Evolutionary conservation across 2,113 vertebrate species (phyloP), one percentile per base, ranked within the genome.

Genomic region (Manacus vitellinus): DNA sequence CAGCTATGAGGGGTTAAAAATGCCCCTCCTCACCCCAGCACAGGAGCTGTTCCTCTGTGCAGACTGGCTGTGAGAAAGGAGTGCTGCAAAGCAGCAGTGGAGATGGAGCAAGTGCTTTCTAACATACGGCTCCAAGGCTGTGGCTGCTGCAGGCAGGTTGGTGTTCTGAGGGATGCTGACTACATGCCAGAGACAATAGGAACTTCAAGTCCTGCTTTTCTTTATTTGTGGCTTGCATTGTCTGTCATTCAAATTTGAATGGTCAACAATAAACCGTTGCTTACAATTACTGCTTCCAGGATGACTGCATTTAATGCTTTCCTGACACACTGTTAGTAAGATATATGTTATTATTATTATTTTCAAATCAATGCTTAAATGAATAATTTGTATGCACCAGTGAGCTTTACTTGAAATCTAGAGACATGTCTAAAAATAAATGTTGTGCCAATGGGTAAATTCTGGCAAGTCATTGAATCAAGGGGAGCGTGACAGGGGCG

Each of bases 311-410:
- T 93, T 86, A 94, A 87, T 92, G 65, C 63, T 94, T 95, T 82
- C 86, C 66, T 95, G 94, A 96, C 73, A 96, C 85, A 66, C 55
- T 41, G 47, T 66, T 96, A 75, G 94, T 95, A 46, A 73, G 30
- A 61, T 52, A 73, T 91, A 78, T 62, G 35, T 47, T 92, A 92
- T 61, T 84, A 66, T 94, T 96, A 97, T 96, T 97, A 97, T 97
- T 97, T 97, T 98, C 93, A 97, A 97, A 97, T 97, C 93, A 96
- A 71, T 78, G 95, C 96, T 95, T 95, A 98, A 97, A 97, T 95
- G 74, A 94, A 93, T 97, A 95, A 94, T 96, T 95, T 96, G 44
- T 95, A 95, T 80, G 95, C 97, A 95, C 63, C 93, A 96, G 54
- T 46, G 43, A 97, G 73, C 92, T 95, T 97, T 92, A 93, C 76